Base-by-base conservation (phyloP, 2,113 vertebrate genomes). In the Calyptomena viridis region DNA sequence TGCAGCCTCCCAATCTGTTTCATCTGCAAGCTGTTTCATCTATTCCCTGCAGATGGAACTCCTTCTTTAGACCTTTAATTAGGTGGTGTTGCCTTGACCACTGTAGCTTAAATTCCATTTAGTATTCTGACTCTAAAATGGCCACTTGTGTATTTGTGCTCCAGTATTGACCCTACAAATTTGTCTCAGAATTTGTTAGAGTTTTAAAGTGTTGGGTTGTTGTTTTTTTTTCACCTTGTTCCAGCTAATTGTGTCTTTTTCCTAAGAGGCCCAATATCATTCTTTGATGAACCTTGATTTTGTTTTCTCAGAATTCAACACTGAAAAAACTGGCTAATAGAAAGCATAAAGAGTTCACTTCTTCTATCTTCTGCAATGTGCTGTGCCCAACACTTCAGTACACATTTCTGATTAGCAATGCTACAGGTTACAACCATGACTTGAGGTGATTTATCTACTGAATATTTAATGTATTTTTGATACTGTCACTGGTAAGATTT, bases 81-180 rank as follows among this genome's bases (percentile, higher is more conserved):
- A 97, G 87, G 89, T 95, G 84, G 64, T 82, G 84, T 94, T 95
- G 93, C 81, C 96, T 91, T 95, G 96, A 90, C 94, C 95, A 89
- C 78, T 80, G 73, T 27, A 96, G 64, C 55, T 89, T 91, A 96
- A 87, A 94, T 92, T 95, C 85, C 90, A 9, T 91, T 97, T 95
- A 96, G 89, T 84, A 87, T 94, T 96, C 88, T 81, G 35, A 96
- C 37, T 67, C 88, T 94, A 96, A 95, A 97, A 75, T 14, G 87
- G 64, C 14, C 95, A 85, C 86, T 91, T 69, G 66, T 59, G 79
- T 50, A 95, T 94, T 84, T 84, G 40, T 58, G 37, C 92, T 95
- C 87, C 81, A 62, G 59, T 93, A 94, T 18, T 84, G 66, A 94
- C 68, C 73, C 88, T 93, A 81, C 59, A 84, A 94, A 74, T 94